Evolutionary conservation across 2,113 vertebrate species (phyloP).

Genomic region (Marmota monax): DNA sequence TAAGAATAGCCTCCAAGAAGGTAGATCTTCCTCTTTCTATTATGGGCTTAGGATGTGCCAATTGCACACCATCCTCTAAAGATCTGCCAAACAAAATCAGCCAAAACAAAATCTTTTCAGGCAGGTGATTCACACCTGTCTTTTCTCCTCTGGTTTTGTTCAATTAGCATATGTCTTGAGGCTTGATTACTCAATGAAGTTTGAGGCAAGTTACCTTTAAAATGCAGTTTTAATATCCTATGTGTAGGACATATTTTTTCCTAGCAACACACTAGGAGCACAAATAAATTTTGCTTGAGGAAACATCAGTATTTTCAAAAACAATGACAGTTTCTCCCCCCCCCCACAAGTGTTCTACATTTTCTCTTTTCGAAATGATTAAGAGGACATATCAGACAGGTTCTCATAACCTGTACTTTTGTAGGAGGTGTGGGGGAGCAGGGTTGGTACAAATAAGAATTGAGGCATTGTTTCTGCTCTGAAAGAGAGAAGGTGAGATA

Average conservation of each 20-base stretch:
- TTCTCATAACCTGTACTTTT: conserved; percentile 47
- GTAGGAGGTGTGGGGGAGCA: conserved; percentile 50
- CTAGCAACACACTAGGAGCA: conserved; percentile 47
- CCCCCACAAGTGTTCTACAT: background rate
- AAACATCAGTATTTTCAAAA: conserved; percentile 68
- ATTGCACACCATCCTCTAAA: background rate
- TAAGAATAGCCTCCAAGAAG: background rate
- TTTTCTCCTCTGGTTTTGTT: conserved; percentile 37
- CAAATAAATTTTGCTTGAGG: conserved; percentile 43
- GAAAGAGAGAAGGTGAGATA: conserved; percentile 7
- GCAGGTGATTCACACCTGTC: conserved; percentile 44
- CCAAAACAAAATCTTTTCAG: background rate
- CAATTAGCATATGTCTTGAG: conserved; percentile 23
- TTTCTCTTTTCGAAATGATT: conserved; percentile 50
- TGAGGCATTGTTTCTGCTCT: conserved; percentile 65
- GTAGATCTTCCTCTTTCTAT: background rate
- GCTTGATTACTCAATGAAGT: conserved; percentile 35
- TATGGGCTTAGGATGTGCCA: background rate
- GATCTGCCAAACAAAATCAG: background rate
- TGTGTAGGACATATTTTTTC: conserved; percentile 27
- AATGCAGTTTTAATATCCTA: conserved; percentile 30
- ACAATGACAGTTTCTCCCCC: conserved; percentile 33
- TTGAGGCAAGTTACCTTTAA: conserved; percentile 57
- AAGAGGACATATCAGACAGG: conserved; percentile 48
- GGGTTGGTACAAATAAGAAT: conserved; percentile 36